A percentile compares a stretch with the other conserved stretches of the same genome.
Evolutionary conservation across 2,113 vertebrate species (phyloP).

Genomic region (Petrocephalus zakoni): DNA sequence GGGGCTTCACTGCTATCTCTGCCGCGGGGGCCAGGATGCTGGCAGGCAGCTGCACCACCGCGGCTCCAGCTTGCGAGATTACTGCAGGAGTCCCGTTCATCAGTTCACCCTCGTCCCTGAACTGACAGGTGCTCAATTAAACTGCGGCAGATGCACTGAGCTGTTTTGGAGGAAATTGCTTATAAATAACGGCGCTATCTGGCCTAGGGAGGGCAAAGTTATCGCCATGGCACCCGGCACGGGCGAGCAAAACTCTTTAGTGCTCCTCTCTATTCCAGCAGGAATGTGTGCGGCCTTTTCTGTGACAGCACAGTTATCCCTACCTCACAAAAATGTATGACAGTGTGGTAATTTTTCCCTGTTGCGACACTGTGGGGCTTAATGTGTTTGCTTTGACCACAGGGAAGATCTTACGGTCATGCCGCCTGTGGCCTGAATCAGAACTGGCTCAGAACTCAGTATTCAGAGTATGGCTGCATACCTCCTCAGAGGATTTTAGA

Average conservation of each 20-base stretch:
- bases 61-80: conserved; percentile 49
- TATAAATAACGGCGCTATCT: conserved; percentile 45
- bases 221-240: conserved; percentile 25
- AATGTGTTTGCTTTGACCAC: background rate
- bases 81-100: conserved; percentile 41
- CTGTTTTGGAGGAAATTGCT: conserved; percentile 27
- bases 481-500: background rate
- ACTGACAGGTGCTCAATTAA: conserved; percentile 17
- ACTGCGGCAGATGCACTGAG: conserved; percentile 31
- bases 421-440: background rate
- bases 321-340: background rate
- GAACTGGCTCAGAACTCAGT: background rate
- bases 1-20: background rate
- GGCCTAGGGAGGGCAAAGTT: conserved; percentile 32
- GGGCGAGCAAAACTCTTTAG: background rate
- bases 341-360: background rate
- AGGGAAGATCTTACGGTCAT: background rate
- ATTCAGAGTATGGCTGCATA: background rate
- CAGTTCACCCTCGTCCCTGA: conserved; percentile 3
- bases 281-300: background rate
- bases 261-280: background rate
- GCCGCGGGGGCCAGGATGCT: background rate
- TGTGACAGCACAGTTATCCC: background rate
- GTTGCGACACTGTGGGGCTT: background rate
- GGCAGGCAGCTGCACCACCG: background rate